phyloP scores from a whole-genome alignment of 1,140 invertebrate species.

The Whitmania pigra region DNA sequence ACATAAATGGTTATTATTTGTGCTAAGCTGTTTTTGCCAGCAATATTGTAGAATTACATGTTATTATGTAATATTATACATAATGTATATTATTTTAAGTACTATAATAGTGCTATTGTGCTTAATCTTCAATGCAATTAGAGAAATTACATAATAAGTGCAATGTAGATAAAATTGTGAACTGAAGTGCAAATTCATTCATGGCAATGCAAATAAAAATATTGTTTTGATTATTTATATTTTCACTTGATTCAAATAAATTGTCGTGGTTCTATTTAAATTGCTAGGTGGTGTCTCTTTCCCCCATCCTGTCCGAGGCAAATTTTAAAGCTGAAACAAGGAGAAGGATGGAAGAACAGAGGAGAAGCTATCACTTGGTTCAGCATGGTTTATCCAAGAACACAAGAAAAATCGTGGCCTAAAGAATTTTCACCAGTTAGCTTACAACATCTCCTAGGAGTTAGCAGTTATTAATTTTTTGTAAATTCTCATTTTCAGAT shows the following conservation, averaged over 20 bases:
- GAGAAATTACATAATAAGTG: too few species aligned
- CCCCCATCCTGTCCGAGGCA: constrained; percentile 91
- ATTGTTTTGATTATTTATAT: too few species aligned
- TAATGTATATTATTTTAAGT: too few species aligned
- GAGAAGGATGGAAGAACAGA: constrained; percentile 82
- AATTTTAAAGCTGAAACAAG: constrained; percentile 73
- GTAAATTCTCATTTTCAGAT: constrained; percentile 48
- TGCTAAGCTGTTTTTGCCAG: too few species aligned
- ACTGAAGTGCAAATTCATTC: too few species aligned
- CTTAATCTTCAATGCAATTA: too few species aligned
- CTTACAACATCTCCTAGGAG: neutral
- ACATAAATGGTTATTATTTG: constrained; percentile 63
- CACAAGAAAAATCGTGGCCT: constrained; percentile 76
- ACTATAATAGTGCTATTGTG: too few species aligned
- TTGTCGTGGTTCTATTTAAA: constrained; percentile 12
- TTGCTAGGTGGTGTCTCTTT: constrained; percentile 80
- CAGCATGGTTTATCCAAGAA: constrained; percentile 85
- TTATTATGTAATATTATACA: too few species aligned
- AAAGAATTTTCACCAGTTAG: constrained; percentile 70
- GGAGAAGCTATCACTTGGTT: constrained; percentile 99
- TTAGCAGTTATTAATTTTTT: neutral
- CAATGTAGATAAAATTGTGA: too few species aligned
- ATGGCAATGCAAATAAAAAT: too few species aligned
- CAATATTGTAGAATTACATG: too few species aligned
- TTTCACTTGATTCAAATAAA: too few species aligned